Conservation (phyloP, 1,140 invertebrate species). For the Oryzaephilus surinamensis region DNA sequence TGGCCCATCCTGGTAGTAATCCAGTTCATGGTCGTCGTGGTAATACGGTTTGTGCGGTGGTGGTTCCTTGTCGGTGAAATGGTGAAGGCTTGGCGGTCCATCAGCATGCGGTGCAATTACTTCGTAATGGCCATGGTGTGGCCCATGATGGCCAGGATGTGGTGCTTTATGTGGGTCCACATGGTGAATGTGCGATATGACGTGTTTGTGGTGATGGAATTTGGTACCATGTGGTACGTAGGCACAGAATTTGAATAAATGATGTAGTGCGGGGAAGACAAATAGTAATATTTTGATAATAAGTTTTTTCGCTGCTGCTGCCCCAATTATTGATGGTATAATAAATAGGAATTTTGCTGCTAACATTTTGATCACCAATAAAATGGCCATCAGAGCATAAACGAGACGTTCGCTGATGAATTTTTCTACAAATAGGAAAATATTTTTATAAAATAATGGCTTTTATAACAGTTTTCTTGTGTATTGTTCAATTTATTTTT, state of each 20-base stretch:
- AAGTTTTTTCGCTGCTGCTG: constrained; percentile 70
- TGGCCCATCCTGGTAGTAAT: constrained; percentile 19
- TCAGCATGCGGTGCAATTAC: constrained; percentile 14
- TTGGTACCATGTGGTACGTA: constrained; percentile 65
- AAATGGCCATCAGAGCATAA: constrained; percentile 56
- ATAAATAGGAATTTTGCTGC: constrained; percentile 67
- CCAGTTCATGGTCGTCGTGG: constrained; percentile 12
- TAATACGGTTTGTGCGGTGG: constrained; percentile 10
- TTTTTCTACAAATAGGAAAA: constrained; percentile 51
- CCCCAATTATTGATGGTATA: constrained; percentile 59
- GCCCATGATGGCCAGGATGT: constrained; percentile 29
- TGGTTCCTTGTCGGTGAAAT: constrained; percentile 10
- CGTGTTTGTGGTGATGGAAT: constrained; percentile 70
- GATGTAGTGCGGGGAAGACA: constrained; percentile 66
- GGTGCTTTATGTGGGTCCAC: constrained; percentile 32
- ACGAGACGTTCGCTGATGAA: constrained; percentile 63
- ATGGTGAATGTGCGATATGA: constrained; percentile 51
- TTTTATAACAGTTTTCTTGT: constrained; percentile 4
- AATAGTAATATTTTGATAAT: constrained; percentile 69
- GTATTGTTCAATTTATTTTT: constrained; percentile 1
- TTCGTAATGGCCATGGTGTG: constrained; percentile 34
- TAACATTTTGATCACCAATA: constrained; percentile 68
- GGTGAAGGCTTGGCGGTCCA: constrained; percentile 11
- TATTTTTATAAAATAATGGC: background rate
- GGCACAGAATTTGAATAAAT: constrained; percentile 74